Evolutionary conservation across 2,113 vertebrate genomes (phyloP).

Genomic region (Platichthys flesus): DNA sequence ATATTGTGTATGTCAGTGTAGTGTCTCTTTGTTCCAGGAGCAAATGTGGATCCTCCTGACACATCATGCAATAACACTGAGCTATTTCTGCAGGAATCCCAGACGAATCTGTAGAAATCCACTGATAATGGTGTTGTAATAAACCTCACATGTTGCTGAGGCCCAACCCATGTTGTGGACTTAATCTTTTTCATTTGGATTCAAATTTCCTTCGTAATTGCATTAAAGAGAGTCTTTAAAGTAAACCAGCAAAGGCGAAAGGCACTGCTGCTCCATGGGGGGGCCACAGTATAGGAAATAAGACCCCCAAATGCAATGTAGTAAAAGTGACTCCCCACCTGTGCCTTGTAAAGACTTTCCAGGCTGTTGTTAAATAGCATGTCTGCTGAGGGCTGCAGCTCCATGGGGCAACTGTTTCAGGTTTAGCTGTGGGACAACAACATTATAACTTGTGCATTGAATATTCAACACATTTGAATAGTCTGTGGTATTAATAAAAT

Average conservation of each 20-base stretch:
- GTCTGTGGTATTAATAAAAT: background rate
- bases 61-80: background rate
- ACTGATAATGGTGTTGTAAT: background rate
- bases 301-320: slow-evolving; percentile 51
- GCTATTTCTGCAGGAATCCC: slow-evolving; percentile 3
- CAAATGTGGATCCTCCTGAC: background rate
- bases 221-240: slow-evolving; percentile 65
- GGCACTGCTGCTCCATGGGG: slow-evolving; percentile 39
- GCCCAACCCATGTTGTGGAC: background rate
- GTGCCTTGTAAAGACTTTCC: slow-evolving; percentile 72
- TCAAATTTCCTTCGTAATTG: slow-evolving; percentile 36
- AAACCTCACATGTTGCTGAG: slow-evolving; percentile 21
- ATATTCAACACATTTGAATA: slow-evolving; percentile 1
- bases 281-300: slow-evolving; percentile 42
- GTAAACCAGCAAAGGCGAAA: slow-evolving; percentile 37
- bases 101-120: background rate
- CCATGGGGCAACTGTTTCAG: background rate
- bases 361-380: slow-evolving; percentile 52
- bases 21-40: slow-evolving; percentile 11
- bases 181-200: background rate
- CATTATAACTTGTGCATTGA: slow-evolving; percentile 6
- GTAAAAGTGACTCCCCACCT: slow-evolving; percentile 67
- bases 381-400: slow-evolving; percentile 23
- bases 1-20: slow-evolving; percentile 6
- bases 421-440: background rate